Percentiles rank a stretch among this genome's conserved stretches.
Evolutionary conservation across 2,113 vertebrate genomes (phyloP).

Genomic region (Eretmochelys imbricata): DNA sequence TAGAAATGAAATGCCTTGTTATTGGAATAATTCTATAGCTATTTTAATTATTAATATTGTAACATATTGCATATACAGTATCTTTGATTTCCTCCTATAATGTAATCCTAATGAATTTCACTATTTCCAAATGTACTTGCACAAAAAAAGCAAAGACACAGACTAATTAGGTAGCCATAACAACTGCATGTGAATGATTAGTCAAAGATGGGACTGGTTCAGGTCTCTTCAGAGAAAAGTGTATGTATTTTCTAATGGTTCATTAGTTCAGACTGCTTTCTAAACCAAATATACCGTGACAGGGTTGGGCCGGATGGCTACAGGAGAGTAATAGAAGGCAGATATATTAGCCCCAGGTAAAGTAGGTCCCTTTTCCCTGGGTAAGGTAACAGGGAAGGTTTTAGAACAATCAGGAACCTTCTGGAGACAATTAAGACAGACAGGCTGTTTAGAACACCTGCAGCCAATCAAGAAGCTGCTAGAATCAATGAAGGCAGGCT

Average conservation of each 20-base stretch:
- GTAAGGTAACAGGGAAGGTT: too few relatives aligned
- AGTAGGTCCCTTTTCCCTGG: too few relatives aligned
- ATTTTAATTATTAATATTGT: neutral
- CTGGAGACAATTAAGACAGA: too few relatives aligned
- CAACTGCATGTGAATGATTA: neutral
- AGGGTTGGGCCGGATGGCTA: too few relatives aligned
- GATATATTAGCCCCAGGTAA: too few relatives aligned
- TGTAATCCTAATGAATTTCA: neutral
- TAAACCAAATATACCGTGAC: neutral
- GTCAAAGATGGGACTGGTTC: neutral
- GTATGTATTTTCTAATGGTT: neutral
- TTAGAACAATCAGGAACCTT: too few relatives aligned
- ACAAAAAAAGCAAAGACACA: neutral
- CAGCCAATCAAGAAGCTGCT: too few relatives aligned
- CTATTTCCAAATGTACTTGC: neutral
- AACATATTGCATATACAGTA: neutral
- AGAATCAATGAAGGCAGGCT: too few relatives aligned
- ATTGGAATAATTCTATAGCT: neutral
- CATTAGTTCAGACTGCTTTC: neutral
- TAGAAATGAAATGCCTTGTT: neutral
- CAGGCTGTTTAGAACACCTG: too few relatives aligned
- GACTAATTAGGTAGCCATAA: accelerated
- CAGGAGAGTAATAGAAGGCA: too few relatives aligned
- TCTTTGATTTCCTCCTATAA: accelerated
- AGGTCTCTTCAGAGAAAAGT: neutral